phyloP scores from a whole-genome alignment of 2,888 invertebrate genomes.

The Microplitis deprimator region DNA sequence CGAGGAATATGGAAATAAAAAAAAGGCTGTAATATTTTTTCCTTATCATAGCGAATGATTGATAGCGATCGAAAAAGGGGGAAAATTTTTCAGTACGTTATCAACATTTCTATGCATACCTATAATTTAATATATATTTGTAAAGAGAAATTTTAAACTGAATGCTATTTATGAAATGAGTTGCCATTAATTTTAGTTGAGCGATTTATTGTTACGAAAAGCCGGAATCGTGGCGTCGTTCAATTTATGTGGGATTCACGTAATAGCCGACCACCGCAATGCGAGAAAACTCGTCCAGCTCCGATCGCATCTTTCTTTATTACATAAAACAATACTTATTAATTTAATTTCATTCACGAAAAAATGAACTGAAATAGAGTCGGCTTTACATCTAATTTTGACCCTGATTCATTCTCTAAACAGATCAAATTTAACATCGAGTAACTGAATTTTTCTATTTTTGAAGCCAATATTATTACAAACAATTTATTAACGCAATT shows the following conservation, averaged over 20 bases:
- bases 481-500: too few relatives aligned
- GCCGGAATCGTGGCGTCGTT: conserved; percentile 64
- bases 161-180: conserved; percentile 72
- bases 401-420: not conserved
- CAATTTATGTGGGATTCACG: conserved; percentile 70
- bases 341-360: conserved; percentile 24
- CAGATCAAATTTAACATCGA: not conserved
- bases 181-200: conserved; percentile 68
- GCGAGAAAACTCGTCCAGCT: conserved; percentile 58
- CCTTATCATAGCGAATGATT: conserved; percentile 25
- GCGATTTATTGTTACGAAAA: conserved; percentile 70
- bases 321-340: conserved; percentile 37
- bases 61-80: conserved; percentile 26
- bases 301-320: conserved; percentile 29
- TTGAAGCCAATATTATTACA: too few relatives aligned
- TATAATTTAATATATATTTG: conserved; percentile 12
- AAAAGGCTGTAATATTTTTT: conserved; percentile 31
- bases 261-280: conserved; percentile 68
- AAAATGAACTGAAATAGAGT: conserved; percentile 17
- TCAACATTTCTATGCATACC: conserved; percentile 1
- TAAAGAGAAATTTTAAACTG: conserved; percentile 66
- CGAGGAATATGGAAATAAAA: not conserved
- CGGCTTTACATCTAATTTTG: not conserved
- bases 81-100: not conserved
- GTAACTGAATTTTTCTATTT: not conserved